These are phyloP conservation scores for Rhinogobius similis DNA, from an alignment of 2,113 vertebrate genomes.

Conservation along the genomic window DNA sequence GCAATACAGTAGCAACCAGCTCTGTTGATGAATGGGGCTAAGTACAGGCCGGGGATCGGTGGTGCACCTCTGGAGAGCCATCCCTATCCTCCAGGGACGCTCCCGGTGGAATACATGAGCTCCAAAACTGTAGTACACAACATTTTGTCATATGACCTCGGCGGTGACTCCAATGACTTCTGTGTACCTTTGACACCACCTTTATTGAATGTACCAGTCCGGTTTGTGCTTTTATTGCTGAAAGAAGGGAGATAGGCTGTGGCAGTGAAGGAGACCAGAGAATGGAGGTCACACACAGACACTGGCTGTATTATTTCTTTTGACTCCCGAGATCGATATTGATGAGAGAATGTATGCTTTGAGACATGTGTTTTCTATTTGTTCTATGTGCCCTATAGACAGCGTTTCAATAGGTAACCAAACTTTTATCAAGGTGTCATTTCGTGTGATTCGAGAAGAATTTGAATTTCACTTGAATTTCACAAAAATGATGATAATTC, in stretches of 20 bases:
- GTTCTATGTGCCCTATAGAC: not conserved
- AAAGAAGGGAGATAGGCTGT: not conserved
- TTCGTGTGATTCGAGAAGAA: not conserved
- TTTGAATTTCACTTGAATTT: no score
- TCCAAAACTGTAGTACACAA: not conserved
- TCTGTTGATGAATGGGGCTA: conserved; percentile 37
- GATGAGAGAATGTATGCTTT: not conserved
- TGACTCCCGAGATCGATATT: not conserved
- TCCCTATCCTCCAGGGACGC: conserved; percentile 23
- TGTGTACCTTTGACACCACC: not conserved
- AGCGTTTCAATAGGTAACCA: not conserved
- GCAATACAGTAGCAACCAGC: conserved; percentile 65
- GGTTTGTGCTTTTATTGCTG: conserved; percentile 4
- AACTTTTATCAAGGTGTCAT: not conserved
- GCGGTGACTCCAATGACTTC: not conserved
- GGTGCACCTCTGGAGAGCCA: conserved; percentile 36
- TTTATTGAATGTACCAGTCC: conserved; percentile 1
- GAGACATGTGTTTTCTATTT: not conserved
- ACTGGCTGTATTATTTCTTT: not conserved
- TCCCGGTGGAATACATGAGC: conserved; percentile 30
- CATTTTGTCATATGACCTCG: conserved; percentile 9
- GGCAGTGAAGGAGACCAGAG: conserved; percentile 10
- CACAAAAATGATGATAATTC: no score
- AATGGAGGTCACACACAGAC: not conserved
- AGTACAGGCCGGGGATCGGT: conserved; percentile 32